Base-by-base conservation (phyloP, 2,888 invertebrate species). In the Petrolisthes manimaculis region DNA sequence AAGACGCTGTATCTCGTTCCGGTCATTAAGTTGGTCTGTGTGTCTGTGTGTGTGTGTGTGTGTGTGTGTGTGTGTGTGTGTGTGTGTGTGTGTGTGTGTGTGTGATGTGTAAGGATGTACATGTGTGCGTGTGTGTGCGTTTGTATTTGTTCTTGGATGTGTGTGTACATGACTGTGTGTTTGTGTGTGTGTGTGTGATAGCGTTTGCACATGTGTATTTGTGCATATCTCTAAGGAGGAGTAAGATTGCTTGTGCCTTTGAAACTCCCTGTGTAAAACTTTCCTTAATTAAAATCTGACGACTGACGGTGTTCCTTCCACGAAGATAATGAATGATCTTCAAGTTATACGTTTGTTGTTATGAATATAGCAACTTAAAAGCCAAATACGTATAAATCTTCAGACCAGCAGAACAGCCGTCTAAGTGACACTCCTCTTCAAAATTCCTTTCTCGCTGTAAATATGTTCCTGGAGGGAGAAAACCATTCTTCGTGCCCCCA, bases 81-180 rank as follows among this genome's bases (percentile, higher is more conserved):
- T 71, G 71, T 71, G 71, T 71, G 71, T 71, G 71, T 71, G 71
- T 71, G 71, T 71, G 71, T 71, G 71, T 71, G 71, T 71, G 21
- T n/a, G 12, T 71, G 12, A 5, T 80, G 79, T 84, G 21, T 14
- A 54, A 80, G 24, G 69, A 54, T 85, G 37, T 80, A 21, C 80
- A 21, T 69, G 5, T 80, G 21, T 80, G 71, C 55, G 6, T 71
- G 24, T 67, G 18, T 74, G 56, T 51, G 18, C 75, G 54, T 55
- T 1, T 78, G 54, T 78, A 69, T 79, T 1, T 71, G 71, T 71
- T 18, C 2, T 18, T 71, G 71, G 14, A 21, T 71, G 71, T 71
- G 71, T 71, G 71, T 71, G 71, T n/a, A 3, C 6, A 8, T n/a
- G 71, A 5, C 1, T n/a, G 71, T 71, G 14, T 71, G 71, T 79